Percentiles rank a stretch among this genome's conserved stretches.
These are phyloP conservation scores for Halichoeres trimaculatus DNA, from an alignment of 2,113 vertebrate species.

Conservation along the genomic window DNA sequence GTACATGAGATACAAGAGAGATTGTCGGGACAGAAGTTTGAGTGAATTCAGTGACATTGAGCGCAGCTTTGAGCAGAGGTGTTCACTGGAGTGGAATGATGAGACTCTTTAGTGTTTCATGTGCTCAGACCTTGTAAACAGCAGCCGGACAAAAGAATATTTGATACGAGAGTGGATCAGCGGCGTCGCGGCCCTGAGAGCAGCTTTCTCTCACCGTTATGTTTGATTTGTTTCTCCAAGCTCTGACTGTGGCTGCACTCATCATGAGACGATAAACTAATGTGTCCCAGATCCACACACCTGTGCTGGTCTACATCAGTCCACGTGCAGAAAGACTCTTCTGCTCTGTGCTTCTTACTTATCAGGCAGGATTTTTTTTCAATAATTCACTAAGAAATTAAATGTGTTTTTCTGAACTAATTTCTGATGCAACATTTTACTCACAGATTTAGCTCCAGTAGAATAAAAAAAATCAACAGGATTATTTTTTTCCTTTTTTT, in stretches of 20 bases:
- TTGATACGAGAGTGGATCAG: conserved; percentile 13
- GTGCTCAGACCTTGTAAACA: conserved; percentile 41
- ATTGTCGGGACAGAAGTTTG: conserved; percentile 59
- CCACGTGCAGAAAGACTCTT: no score
- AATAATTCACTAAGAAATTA: no score
- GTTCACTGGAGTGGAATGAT: conserved; percentile 56
- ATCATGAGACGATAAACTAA: neutral
- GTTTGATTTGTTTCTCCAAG: conserved; percentile 22
- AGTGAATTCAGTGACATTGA: conserved; percentile 57
- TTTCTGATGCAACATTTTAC: no score
- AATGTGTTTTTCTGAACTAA: no score
- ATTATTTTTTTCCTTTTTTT: no score
- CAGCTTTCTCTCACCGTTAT: neutral
- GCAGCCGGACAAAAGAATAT: conserved; percentile 26
- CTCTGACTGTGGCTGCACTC: neutral
- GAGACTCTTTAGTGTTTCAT: conserved; percentile 42
- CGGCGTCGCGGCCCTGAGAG: neutral
- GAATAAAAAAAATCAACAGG: no score
- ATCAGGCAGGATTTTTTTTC: no score
- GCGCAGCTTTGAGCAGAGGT: conserved; percentile 22
- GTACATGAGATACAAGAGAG: conserved; percentile 50
- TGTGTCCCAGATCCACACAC: no score
- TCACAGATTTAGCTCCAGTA: no score
- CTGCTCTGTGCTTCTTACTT: no score
- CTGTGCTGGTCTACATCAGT: neutral